Evolutionary conservation across 2,797 vertebrate species (phyloP), one percentile per base, ranked within the genome.

Genomic region (Rhincodon typus): DNA sequence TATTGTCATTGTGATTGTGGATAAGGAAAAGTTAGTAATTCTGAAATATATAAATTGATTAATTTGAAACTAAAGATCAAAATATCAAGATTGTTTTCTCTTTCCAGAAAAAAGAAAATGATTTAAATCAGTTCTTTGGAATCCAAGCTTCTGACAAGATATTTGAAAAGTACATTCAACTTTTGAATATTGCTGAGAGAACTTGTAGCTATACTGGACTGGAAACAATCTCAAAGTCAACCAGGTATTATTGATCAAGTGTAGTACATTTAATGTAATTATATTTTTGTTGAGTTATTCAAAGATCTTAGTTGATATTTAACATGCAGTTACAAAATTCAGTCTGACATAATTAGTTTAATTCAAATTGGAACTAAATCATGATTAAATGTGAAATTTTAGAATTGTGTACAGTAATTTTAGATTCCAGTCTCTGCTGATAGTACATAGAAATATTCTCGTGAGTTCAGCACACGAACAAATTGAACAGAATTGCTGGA

Each of bases 101-200:
- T 66, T 19, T 1, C 15, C 67, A 98, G 98, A 96, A 96, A 96
- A 96, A 96, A 3, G 88, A 96, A 94, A 97, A 97, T 87, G 96
- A 97, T 2, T 96, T 97, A 0, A 98, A 97, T 10, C 95, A 98
- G 4, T 99, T 98, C 97, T 98, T 98, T 84, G 99, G 99, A 34
- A 97, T 99, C 95, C 97, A 97, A 96, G 99, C 98, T 0, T 98
- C 98, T 0, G 96, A 96, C 53, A 96, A 97, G 2, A 96, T 98
- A 94, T 98, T 99, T 96, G 96, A 96, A 94, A 98, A 97, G 96
- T 99, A 99, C 97, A 96, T 96, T 57, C 96, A 97, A 72, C 98
- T 99, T 21, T 97, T 99, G 79, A 96, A 97, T 96, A 98, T 98
- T 88, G 97, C 98, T 8, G 98, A 98, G 30, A 42, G 90, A 67